These are phyloP conservation scores for Actinia tenebrosa DNA, from an alignment of 64 coral and sea anemone genomes.

Conservation along the genomic window DNA sequence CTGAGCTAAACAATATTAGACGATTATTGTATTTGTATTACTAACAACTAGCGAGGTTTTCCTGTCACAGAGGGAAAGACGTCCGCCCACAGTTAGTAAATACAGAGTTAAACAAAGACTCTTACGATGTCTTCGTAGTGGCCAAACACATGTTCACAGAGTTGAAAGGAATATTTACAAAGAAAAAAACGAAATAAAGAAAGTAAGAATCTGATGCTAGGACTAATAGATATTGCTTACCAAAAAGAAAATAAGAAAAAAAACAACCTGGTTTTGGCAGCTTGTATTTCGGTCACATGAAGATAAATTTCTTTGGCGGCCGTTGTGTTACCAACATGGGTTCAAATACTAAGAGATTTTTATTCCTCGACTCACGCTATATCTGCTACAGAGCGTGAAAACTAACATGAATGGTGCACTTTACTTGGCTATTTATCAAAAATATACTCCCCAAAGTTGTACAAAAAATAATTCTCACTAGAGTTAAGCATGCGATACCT, in stretches of 20 bases:
- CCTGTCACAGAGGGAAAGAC: slow-evolving; percentile 18
- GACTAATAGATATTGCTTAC: slow-evolving; percentile 1
- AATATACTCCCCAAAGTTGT: not conserved
- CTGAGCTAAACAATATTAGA: slow-evolving; percentile 20
- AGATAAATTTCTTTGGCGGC: not conserved
- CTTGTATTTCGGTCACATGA: not conserved
- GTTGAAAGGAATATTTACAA: slow-evolving; percentile 4
- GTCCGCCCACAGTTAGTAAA: slow-evolving; percentile 23
- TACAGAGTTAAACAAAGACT: slow-evolving; percentile 18
- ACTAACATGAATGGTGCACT: not conserved
- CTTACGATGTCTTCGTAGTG: not conserved
- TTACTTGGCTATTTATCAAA: not conserved
- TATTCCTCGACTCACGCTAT: not conserved
- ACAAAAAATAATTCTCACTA: slow-evolving; percentile 1
- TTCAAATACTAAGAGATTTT: not conserved
- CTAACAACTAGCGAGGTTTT: slow-evolving; percentile 5
- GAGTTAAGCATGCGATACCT: not conserved
- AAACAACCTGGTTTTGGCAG: not conserved
- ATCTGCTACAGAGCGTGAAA: not conserved
- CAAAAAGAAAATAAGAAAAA: not conserved
- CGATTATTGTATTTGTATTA: slow-evolving; percentile 22
- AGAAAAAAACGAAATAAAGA: not conserved
- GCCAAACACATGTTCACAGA: slow-evolving; percentile 12
- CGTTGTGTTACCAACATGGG: not conserved
- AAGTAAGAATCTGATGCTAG: not conserved